These are phyloP conservation scores for Drosophila hydei DNA, from an alignment of 1,140 invertebrate genomes.

Conservation along the genomic window DNA sequence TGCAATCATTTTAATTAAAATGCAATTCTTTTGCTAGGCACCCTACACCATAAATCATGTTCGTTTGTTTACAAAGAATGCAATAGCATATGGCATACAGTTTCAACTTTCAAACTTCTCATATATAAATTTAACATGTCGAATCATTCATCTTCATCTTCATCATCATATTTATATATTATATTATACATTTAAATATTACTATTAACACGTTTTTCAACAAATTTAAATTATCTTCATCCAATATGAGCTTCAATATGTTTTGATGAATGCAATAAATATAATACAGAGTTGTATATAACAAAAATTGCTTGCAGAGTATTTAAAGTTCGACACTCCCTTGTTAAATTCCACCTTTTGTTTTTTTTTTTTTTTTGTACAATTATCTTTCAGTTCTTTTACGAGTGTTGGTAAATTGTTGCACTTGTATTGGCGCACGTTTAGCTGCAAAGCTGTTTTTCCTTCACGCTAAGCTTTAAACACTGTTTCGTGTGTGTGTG, in stretches of 20 bases:
- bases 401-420: conserved; percentile 12
- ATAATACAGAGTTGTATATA: background rate
- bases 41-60: background rate
- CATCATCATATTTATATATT: too few relatives aligned
- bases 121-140: too few relatives aligned
- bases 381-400: conserved; percentile 6
- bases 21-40: conserved; percentile 2
- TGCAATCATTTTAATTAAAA: conserved; percentile 16
- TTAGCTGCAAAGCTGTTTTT: conserved; percentile 12
- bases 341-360: background rate
- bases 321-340: background rate
- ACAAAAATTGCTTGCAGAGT: background rate
- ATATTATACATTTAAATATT: too few relatives aligned
- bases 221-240: too few relatives aligned
- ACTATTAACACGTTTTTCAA: too few relatives aligned
- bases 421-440: conserved; percentile 11
- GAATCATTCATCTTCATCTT: too few relatives aligned
- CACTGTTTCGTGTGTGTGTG: background rate
- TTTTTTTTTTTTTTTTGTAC: background rate
- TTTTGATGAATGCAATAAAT: background rate
- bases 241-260: background rate
- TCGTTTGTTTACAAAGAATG: background rate
- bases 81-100: too few relatives aligned
- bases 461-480: conserved; percentile 14
- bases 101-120: too few relatives aligned